Conservation (phyloP, 1,140 invertebrate species). For the Neodiprion pinetum region DNA sequence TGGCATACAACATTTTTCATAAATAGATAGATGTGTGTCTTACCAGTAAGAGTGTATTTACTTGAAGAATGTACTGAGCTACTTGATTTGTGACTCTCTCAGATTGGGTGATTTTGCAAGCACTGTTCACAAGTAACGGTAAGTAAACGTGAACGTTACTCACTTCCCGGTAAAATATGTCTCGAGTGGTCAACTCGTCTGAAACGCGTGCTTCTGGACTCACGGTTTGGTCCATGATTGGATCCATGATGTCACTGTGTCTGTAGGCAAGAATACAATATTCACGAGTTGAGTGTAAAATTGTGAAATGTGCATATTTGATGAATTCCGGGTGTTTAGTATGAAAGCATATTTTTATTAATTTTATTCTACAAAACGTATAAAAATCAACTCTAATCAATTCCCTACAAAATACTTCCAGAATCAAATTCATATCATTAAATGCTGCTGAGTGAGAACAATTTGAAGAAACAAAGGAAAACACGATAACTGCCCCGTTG, state of each 20-base stretch:
- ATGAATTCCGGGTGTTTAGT: neutral
- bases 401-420: too few species aligned
- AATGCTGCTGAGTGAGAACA: too few species aligned
- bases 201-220: constrained; percentile 46
- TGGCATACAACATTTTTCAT: constrained; percentile 21
- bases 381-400: too few species aligned
- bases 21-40: constrained; percentile 26
- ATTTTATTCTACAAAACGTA: too few species aligned
- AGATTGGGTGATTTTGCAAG: constrained; percentile 63
- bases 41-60: constrained; percentile 66
- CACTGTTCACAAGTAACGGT: constrained; percentile 62
- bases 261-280: constrained; percentile 32
- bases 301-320: constrained; percentile 9
- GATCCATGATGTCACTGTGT: constrained; percentile 60
- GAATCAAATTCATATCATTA: too few species aligned
- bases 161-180: constrained; percentile 78
- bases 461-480: too few species aligned
- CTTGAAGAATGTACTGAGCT: constrained; percentile 63
- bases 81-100: constrained; percentile 64
- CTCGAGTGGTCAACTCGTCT: constrained; percentile 69
- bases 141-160: constrained; percentile 65
- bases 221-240: constrained; percentile 68
- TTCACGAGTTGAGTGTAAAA: constrained; percentile 14
- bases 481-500: too few species aligned
- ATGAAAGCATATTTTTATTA: too few species aligned